These are phyloP conservation scores for Sapajus apella DNA, from an alignment of 2,113 vertebrate species.

Conservation along the genomic window DNA sequence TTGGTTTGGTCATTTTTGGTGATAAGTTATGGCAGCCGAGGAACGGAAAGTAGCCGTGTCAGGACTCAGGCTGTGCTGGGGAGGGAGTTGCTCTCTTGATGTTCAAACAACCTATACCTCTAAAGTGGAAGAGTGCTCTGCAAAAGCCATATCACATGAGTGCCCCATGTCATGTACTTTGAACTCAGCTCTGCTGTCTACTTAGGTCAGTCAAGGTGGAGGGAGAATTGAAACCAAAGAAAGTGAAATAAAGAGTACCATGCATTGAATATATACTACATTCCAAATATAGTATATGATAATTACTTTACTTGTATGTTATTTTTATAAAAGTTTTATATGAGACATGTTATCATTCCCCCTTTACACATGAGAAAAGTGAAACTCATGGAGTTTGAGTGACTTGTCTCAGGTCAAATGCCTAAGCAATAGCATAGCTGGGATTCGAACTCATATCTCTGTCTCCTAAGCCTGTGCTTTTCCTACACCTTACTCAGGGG, in stretches of 20 bases:
- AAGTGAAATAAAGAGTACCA: background rate
- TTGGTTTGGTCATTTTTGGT: background rate
- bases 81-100: background rate
- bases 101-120: background rate
- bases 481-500: background rate
- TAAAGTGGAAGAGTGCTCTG: background rate
- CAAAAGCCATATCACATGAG: fast-evolving
- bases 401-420: background rate
- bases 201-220: background rate
- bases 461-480: background rate
- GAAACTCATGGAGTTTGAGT: background rate
- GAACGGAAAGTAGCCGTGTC: background rate
- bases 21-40: background rate
- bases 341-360: background rate
- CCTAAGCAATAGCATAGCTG: background rate
- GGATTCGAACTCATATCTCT: background rate
- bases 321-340: background rate
- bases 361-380: background rate
- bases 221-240: background rate
- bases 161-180: fast-evolving
- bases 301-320: background rate
- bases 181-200: background rate
- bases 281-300: background rate
- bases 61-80: background rate
- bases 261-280: background rate